Conservation (phyloP, 2,113 vertebrate species). For the Pungitius pungitius region DNA sequence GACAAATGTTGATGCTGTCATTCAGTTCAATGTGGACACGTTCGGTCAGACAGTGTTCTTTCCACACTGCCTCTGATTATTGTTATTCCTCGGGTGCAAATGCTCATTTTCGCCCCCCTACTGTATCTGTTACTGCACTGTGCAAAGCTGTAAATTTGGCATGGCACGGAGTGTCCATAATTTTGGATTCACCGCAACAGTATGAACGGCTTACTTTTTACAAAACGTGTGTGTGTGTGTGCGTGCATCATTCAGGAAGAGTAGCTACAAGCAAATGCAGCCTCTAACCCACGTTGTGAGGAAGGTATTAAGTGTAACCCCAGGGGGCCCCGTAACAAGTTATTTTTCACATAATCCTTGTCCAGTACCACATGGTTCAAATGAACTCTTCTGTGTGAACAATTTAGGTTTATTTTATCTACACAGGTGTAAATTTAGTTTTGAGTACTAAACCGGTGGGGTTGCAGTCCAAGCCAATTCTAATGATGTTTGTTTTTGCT, state of each 20-base stretch:
- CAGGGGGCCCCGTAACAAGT: not conserved
- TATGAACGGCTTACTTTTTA: constrained; percentile 65
- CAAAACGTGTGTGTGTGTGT: constrained; percentile 16
- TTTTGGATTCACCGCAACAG: constrained; percentile 70
- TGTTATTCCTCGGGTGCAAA: constrained; percentile 64
- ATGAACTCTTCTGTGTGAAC: not conserved
- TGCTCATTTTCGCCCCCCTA: constrained; percentile 50
- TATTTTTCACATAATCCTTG: not conserved
- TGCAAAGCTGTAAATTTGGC: constrained; percentile 67
- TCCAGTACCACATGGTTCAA: not conserved
- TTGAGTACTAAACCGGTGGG: not conserved
- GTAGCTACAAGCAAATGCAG: constrained; percentile 1
- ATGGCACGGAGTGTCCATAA: constrained; percentile 55
- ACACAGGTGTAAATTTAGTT: not conserved
- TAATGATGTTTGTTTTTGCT: not conserved
- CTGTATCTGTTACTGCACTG: constrained; percentile 54
- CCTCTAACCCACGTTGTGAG: not conserved
- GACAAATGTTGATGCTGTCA: not conserved
- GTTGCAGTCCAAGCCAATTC: not conserved
- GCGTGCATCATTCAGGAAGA: constrained; percentile 6
- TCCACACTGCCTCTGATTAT: constrained; percentile 55
- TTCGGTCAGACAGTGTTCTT: not conserved
- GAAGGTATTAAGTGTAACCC: not conserved
- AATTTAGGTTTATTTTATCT: not conserved
- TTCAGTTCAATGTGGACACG: too few species aligned